Evolutionary conservation across 2,113 vertebrate species (phyloP), one percentile per base, ranked within the genome.

Genomic region (Alces alces): DNA sequence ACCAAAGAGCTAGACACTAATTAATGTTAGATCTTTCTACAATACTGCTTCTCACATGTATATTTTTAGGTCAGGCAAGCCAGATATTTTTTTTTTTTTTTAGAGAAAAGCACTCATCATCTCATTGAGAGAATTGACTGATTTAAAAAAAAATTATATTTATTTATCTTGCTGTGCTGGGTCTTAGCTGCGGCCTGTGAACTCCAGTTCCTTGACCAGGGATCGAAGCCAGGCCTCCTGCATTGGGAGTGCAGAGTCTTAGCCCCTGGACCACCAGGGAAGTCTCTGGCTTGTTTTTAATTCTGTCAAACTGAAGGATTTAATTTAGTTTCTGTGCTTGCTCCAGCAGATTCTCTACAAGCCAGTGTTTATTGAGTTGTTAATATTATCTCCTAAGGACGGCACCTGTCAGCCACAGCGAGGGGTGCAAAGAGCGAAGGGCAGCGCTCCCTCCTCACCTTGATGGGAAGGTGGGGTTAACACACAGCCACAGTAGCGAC

Each of bases 401-500:
- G 4, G 47, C 47, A 27, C 21, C 13, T 1, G 6, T 89, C 76
- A 30, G 30, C 14, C 36, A 3, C 50, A 6, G 33, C 10, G 39
- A 60, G 28, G 17, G 45, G 7, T 0, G 2, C 33, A 27, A 47
- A 36, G 27, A 28, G n/a, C 3, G 1, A 8, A 39, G n/a, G 57
- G 60, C 0, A 7, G n/a, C 2, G 23, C 15, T 61, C 52, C 1
- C 2, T 47, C 21, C 28, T 45, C 19, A 15, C 15, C 19, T 7
- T 10, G 2, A 8, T 36, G 47, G 25, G 28, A 33, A 43, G 27
- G 61, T 1, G 17, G n/a, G 1, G 6, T 45, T 11, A 9, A 60
- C 1, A 12, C 0, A 28, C 17, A 23, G 39, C n/a, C 2, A 0
- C 8, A 7, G 50, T 5, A 19, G 43, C 19, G 47, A n/a, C 0